Evolutionary conservation across 2,797 vertebrate species (phyloP).

Genomic region (Falco berigora): DNA sequence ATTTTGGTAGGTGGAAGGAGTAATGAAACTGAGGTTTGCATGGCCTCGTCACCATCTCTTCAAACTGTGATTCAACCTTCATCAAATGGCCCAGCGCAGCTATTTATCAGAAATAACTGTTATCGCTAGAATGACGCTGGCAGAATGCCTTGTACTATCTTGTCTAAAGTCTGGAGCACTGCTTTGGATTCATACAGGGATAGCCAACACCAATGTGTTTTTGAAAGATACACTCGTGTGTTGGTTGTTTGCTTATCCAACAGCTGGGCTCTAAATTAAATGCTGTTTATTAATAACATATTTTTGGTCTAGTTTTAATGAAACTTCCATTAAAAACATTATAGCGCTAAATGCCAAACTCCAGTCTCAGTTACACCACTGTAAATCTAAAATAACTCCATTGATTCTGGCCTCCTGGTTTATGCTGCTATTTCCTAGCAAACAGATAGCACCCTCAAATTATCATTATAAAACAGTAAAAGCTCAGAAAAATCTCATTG

Average conservation of each 20-base stretch:
- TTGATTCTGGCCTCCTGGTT: background rate
- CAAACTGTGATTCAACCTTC: background rate
- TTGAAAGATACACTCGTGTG: background rate
- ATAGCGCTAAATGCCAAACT: background rate
- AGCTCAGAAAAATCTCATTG: background rate
- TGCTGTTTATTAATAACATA: background rate
- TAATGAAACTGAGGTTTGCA: conserved; percentile 34
- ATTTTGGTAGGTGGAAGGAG: conserved; percentile 16
- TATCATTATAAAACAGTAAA: background rate
- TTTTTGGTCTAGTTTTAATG: background rate
- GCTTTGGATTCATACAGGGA: background rate
- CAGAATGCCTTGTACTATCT: background rate
- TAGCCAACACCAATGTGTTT: background rate
- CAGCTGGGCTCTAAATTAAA: background rate
- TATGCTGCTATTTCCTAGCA: background rate
- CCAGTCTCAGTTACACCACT: background rate
- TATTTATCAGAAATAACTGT: background rate
- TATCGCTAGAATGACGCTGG: background rate
- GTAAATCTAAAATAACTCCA: background rate
- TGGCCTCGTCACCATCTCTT: background rate
- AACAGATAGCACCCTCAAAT: background rate
- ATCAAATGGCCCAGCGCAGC: background rate
- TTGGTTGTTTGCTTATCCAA: background rate
- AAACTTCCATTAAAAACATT: background rate
- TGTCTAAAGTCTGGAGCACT: background rate